Evolutionary conservation across 1,140 invertebrate species (phyloP).

Genomic region (Dendrolimus kikuchii): DNA sequence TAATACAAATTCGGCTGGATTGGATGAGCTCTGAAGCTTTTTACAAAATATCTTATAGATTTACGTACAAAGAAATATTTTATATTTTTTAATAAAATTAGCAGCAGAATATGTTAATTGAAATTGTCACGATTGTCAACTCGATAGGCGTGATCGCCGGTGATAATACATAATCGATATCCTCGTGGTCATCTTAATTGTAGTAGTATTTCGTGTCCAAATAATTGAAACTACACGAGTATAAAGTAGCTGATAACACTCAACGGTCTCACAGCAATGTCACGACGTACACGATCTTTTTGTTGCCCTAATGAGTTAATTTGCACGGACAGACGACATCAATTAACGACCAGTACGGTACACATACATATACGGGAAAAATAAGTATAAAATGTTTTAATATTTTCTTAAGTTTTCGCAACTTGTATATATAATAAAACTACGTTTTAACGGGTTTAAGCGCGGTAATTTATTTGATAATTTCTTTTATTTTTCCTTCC

Average conservation of each 20-base stretch:
- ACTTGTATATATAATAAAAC: too few species aligned
- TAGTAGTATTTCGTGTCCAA: slow-evolving; percentile 13
- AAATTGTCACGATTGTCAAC: not conserved
- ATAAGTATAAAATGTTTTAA: not conserved
- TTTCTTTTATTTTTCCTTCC: too few species aligned
- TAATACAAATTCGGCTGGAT: too few species aligned
- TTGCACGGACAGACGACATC: slow-evolving; percentile 15
- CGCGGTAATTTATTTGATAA: too few species aligned
- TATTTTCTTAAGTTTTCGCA: too few species aligned
- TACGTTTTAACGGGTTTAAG: too few species aligned
- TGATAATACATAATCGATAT: slow-evolving; percentile 9
- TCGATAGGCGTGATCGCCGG: too few species aligned
- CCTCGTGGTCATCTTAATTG: slow-evolving; percentile 11
- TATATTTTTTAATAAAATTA: too few species aligned
- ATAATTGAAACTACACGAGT: slow-evolving; percentile 16
- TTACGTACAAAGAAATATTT: too few species aligned
- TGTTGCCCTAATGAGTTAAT: slow-evolving; percentile 37
- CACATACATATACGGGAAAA: slow-evolving; percentile 2
- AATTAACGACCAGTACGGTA: not conserved
- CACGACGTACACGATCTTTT: slow-evolving; percentile 38
- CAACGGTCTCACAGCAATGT: slow-evolving; percentile 21
- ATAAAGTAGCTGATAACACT: slow-evolving; percentile 6
- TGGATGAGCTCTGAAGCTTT: too few species aligned
- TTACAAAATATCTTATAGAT: too few species aligned
- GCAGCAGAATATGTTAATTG: too few species aligned